Base-by-base conservation (phyloP, 1,140 invertebrate species). In the Heliconius eleuchia region DNA sequence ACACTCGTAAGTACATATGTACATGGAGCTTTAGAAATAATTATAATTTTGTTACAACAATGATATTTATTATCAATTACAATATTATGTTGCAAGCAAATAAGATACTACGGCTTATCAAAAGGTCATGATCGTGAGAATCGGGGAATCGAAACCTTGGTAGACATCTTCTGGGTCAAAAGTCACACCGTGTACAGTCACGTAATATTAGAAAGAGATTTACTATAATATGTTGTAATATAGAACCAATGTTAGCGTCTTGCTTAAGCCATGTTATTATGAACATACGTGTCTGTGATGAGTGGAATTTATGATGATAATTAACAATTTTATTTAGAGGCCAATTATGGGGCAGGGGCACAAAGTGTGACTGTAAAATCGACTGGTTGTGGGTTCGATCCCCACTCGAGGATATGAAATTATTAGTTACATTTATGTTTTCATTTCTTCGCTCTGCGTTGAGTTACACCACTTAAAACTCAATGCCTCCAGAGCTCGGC, bases 91-190 rank as follows among this genome's bases (percentile, higher is more conserved):
- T 39, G 74, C 60, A 76, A 70, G 57, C 60, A 70, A 76, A 46
- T 76, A 76, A 34, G 60, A 66, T 66, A 66, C 1, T 30, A 30
- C 30, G 60, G n/a, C 57, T 66, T 71, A 79, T 39, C 73, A 34
- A 79, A 75, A 75, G 78, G 57, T 79, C 78, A 79, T 27, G 60
- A 75, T 75, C 73, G 78, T 79, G 78, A 74, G 78, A 79, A 79
- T 46, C 19, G 39, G 19, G 50, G 73, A 66, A 66, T 50, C 73
- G 78, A 30, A 66, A 66, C 60, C 57, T 79, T 66, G 72, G 52
- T 73, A 71, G 46, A 71, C 39, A 57, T 79, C 73, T 7, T 70
- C 39, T 46, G 73, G 73, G 60, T 74, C 77, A 74, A 39, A 18
- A 50, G 73, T 66, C 60, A 66, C 60, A 66, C 60, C 23, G 60